Percentiles rank a stretch among this genome's conserved stretches.
phyloP scores from a whole-genome alignment of 2,797 vertebrate genomes.

The Podargus strigoides region DNA sequence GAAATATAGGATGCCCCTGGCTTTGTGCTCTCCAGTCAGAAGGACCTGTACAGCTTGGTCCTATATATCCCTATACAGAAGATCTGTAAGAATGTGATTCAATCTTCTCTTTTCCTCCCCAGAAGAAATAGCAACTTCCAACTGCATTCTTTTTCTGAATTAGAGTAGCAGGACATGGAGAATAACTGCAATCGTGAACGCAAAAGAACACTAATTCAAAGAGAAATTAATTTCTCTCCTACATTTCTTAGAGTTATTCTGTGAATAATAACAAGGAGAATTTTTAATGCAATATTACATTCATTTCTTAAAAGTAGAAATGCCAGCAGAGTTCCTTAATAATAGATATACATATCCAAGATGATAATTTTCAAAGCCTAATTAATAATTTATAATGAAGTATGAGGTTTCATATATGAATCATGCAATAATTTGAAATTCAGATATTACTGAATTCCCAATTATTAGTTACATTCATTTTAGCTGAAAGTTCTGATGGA shows the following conservation, averaged over 20 bases:
- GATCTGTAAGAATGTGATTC: not conserved
- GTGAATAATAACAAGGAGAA: conserved; percentile 1
- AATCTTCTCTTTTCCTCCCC: not conserved
- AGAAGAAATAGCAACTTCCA: not conserved
- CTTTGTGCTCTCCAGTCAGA: not conserved
- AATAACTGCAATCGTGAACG: not conserved
- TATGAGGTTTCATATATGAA: not conserved
- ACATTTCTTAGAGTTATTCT: not conserved
- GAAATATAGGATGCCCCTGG: not conserved
- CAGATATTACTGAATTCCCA: not conserved
- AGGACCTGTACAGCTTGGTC: not conserved
- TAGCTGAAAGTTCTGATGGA: not conserved
- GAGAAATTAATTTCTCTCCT: not conserved
- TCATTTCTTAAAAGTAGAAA: not conserved
- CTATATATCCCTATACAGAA: not conserved
- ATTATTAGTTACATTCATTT: not conserved
- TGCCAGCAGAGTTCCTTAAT: not conserved
- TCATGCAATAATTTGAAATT: not conserved
- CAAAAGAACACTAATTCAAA: not conserved
- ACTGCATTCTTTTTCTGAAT: not conserved
- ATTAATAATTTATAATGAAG: not conserved
- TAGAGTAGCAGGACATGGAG: not conserved
- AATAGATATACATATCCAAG: not conserved
- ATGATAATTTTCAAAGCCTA: not conserved
- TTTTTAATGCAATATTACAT: not conserved